Percentiles rank a stretch among this genome's conserved stretches.
phyloP scores from a whole-genome alignment of 2,888 invertebrate species.

The Parnassius mnemosyne region DNA sequence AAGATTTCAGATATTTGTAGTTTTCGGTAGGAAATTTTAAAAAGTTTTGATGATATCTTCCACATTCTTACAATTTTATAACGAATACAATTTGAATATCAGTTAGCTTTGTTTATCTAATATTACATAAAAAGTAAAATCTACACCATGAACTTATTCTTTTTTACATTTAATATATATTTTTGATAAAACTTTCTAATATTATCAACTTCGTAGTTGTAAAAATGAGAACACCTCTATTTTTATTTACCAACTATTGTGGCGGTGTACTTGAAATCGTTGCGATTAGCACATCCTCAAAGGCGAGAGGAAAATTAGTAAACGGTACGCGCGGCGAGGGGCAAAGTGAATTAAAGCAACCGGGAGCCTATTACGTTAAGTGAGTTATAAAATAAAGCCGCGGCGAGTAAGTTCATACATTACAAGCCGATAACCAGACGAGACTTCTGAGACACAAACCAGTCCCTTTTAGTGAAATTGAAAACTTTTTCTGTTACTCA shows the following conservation, averaged over 20 bases:
- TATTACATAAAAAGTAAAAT: too few relatives aligned
- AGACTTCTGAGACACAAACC: conserved; percentile 81
- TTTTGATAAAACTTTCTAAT: too few relatives aligned
- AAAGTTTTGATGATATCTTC: too few relatives aligned
- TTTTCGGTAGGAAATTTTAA: too few relatives aligned
- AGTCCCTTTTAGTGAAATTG: conserved; percentile 82
- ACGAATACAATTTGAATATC: too few relatives aligned
- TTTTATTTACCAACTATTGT: neutral
- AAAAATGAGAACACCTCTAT: neutral
- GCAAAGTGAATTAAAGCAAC: conserved; percentile 71
- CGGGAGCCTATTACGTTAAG: conserved; percentile 74
- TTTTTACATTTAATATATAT: too few relatives aligned
- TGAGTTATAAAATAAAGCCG: conserved; percentile 79
- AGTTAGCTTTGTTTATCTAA: too few relatives aligned
- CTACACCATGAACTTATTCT: too few relatives aligned
- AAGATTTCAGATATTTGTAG: too few relatives aligned
- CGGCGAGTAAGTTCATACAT: conserved; percentile 78
- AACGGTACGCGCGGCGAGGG: conserved; percentile 48
- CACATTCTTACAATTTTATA: too few relatives aligned
- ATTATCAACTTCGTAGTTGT: too few relatives aligned
- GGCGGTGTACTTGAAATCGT: conserved; percentile 16
- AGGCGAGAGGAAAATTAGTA: conserved; percentile 54
- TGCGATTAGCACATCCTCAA: conserved; percentile 33
- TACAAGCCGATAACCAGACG: conserved; percentile 81
- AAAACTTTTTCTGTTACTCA: conserved; percentile 81